Conservation (phyloP, 2,113 vertebrate species). For the Platysteira castanea region DNA sequence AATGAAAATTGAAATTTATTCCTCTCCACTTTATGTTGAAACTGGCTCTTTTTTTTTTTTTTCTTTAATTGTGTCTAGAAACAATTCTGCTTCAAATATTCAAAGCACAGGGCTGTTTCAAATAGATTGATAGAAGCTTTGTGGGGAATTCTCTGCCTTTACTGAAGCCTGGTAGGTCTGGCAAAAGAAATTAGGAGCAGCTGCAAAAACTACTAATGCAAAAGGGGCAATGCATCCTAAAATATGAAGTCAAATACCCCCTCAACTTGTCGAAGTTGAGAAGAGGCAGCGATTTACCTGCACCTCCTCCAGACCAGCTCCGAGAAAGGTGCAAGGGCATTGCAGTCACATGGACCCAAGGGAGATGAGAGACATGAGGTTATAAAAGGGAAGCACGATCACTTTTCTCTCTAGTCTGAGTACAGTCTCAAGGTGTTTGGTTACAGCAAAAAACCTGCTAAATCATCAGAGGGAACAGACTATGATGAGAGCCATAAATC, state of each 20-base stretch:
- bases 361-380: neutral
- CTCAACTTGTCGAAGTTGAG: neutral
- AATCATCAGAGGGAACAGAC: slow-evolving; percentile 12
- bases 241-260: neutral
- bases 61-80: neutral
- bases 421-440: neutral
- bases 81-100: slow-evolving; percentile 43
- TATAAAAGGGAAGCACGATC: accelerated
- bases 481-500: slow-evolving; percentile 41
- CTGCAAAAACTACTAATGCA: slow-evolving; percentile 55
- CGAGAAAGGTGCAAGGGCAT: accelerated
- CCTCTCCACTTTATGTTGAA: slow-evolving; percentile 41
- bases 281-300: accelerated
- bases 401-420: neutral
- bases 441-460: slow-evolving; percentile 2
- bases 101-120: slow-evolving; percentile 50
- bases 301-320: neutral
- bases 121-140: slow-evolving; percentile 50
- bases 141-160: slow-evolving; percentile 45
- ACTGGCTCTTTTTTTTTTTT: neutral
- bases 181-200: slow-evolving; percentile 52
- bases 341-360: accelerated
- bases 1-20: neutral
- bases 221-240: neutral
- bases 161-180: neutral